Evolutionary conservation across 2,113 vertebrate genomes (phyloP).

Genomic region (Orientallactaga bullata): DNA sequence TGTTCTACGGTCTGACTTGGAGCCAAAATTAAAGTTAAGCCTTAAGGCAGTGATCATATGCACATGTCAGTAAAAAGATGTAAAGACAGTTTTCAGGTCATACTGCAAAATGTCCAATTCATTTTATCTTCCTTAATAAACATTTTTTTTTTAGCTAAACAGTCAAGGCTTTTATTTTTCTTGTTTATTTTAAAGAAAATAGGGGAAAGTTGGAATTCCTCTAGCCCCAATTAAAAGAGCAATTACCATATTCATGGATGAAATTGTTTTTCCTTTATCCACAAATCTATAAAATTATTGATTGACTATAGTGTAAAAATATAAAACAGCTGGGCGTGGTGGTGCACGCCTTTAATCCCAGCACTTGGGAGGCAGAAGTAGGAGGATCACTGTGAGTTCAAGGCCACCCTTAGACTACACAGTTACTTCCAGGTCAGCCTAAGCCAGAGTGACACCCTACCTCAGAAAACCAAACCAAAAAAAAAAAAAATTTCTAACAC

Average conservation of each 20-base stretch:
- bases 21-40: conserved; percentile 60
- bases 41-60: conserved; percentile 56
- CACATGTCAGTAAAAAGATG: conserved; percentile 27
- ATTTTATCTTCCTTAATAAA: conserved; percentile 43
- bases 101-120: conserved; percentile 24
- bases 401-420: too few relatives aligned
- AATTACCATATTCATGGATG: conserved; percentile 26
- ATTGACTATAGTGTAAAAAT: neutral
- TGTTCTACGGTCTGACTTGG: neutral
- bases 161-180: conserved; percentile 19
- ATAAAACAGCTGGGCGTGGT: too few relatives aligned
- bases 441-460: too few relatives aligned
- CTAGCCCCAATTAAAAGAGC: conserved; percentile 38
- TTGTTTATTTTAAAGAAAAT: conserved; percentile 1
- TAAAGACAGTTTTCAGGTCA: conserved; percentile 52
- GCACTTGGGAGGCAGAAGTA: too few relatives aligned
- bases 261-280: conserved; percentile 48
- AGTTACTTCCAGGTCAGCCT: too few relatives aligned
- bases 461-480: conserved; percentile 62
- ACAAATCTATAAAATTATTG: conserved; percentile 48
- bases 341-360: too few relatives aligned
- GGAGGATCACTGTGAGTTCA: too few relatives aligned
- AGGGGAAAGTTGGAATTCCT: neutral
- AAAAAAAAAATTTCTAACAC: conserved; percentile 52
- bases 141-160: neutral